A percentile compares a stretch with the other conserved stretches of the same genome.
Conservation (phyloP, 2,797 vertebrate genomes). For the Peromyscus attwateri region DNA sequence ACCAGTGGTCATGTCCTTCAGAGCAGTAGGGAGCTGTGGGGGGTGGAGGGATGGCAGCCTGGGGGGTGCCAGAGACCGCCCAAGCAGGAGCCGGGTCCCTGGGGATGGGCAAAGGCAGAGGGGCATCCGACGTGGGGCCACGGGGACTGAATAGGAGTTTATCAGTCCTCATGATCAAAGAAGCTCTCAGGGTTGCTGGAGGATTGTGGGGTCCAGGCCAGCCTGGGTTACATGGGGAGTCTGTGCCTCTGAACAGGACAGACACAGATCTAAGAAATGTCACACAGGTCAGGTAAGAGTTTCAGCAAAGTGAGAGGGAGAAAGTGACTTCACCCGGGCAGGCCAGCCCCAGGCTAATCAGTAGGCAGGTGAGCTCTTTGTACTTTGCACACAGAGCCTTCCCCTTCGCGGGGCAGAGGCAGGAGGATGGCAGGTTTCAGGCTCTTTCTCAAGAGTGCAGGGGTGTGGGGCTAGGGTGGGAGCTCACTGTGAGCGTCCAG, state of each 20-base stretch:
- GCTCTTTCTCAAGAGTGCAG: not conserved
- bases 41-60: accelerated
- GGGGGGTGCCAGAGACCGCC: no score
- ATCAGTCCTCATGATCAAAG: not conserved
- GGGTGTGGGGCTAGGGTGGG: not conserved
- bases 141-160: constrained; percentile 20
- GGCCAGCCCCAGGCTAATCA: not conserved
- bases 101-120: not conserved
- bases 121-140: not conserved
- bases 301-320: not conserved
- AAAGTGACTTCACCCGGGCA: not conserved
- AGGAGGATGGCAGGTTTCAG: not conserved
- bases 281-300: not conserved
- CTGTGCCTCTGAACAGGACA: not conserved
- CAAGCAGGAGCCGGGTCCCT: not conserved
- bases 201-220: not conserved
- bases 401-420: not conserved
- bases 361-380: not conserved
- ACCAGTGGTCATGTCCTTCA: not conserved
- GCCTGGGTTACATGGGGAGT: not conserved
- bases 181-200: no score
- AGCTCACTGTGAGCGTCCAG: not conserved
- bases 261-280: not conserved
- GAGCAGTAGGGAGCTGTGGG: not conserved
- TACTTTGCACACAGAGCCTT: no score